Percentiles rank a stretch among this genome's conserved stretches.
These are phyloP conservation scores for Heliconius cydno DNA, from an alignment of 2,888 invertebrate genomes.

Conservation along the genomic window DNA sequence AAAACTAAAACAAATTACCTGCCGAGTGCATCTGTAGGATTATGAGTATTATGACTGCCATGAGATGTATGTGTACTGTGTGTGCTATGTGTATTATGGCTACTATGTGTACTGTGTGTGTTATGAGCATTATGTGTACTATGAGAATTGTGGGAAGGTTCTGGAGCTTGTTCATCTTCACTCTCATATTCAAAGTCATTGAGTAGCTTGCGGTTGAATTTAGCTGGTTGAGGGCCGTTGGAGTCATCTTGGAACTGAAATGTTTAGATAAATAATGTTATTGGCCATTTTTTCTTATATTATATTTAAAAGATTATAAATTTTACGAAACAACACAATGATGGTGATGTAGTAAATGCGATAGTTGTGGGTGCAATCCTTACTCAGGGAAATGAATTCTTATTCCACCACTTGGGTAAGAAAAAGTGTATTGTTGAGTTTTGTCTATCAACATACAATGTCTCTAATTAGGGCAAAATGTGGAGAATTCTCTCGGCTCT, in stretches of 20 bases:
- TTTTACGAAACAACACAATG: too few relatives aligned
- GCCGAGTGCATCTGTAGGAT: conserved; percentile 70
- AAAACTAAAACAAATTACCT: conserved; percentile 57
- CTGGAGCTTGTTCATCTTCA: conserved; percentile 88
- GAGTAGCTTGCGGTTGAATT: conserved; percentile 92
- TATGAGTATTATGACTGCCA: conserved; percentile 49
- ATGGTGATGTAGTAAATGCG: too few relatives aligned
- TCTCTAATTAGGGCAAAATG: too few relatives aligned
- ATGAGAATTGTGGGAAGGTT: conserved; percentile 54
- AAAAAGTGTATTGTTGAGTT: too few relatives aligned
- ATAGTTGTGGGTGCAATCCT: not conserved
- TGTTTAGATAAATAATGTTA: not conserved
- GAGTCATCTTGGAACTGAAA: conserved; percentile 74
- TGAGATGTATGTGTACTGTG: conserved; percentile 36
- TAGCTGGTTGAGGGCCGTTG: conserved; percentile 76
- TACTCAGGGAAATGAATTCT: not conserved
- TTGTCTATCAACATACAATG: too few relatives aligned
- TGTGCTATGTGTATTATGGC: conserved; percentile 33
- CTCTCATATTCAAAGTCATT: conserved; percentile 95
- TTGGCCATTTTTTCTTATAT: not conserved
- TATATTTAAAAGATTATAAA: too few relatives aligned
- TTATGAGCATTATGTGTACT: conserved; percentile 33
- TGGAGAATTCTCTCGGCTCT: too few relatives aligned
- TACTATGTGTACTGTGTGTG: conserved; percentile 41
- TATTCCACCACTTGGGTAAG: too few relatives aligned